phyloP scores from a whole-genome alignment of 2,888 invertebrate species.

The Abscondita cerata region DNA sequence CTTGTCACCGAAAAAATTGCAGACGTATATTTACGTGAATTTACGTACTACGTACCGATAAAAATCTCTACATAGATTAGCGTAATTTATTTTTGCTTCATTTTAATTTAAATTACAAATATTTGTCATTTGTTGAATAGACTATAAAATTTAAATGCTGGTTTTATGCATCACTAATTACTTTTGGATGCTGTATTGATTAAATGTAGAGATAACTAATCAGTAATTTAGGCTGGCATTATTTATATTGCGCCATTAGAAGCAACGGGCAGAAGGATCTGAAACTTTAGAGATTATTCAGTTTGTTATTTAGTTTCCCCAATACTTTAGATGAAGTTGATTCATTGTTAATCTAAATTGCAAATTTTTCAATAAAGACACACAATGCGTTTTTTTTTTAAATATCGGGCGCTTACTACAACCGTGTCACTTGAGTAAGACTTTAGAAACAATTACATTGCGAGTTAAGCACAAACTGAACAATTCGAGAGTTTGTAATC shows the following conservation, averaged over 20 bases:
- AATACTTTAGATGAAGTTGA: conserved; percentile 3
- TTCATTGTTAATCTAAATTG: conserved; percentile 4
- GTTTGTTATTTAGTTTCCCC: conserved; percentile 9
- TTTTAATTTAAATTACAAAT: conserved; percentile 24
- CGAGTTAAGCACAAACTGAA: not conserved
- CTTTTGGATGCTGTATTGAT: conserved; percentile 23
- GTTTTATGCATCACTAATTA: conserved; percentile 21
- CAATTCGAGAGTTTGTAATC: not conserved
- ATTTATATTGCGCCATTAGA: conserved; percentile 13
- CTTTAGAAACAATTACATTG: not conserved
- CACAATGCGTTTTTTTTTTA: too few species aligned
- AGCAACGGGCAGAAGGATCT: not conserved
- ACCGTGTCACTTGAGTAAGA: not conserved
- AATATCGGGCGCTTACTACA: too few species aligned
- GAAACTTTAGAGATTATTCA: conserved; percentile 6
- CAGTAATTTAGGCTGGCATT: conserved; percentile 17
- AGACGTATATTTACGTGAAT: not conserved
- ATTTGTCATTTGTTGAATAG: conserved; percentile 24
- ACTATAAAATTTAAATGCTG: conserved; percentile 23
- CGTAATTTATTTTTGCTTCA: conserved; percentile 14
- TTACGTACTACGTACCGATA: not conserved
- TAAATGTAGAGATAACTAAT: conserved; percentile 26
- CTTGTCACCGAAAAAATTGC: conserved; percentile 15
- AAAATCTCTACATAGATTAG: not conserved
- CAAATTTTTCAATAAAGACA: not conserved